phyloP scores from a whole-genome alignment of 2,888 invertebrate genomes.

The Dione vanillae region DNA sequence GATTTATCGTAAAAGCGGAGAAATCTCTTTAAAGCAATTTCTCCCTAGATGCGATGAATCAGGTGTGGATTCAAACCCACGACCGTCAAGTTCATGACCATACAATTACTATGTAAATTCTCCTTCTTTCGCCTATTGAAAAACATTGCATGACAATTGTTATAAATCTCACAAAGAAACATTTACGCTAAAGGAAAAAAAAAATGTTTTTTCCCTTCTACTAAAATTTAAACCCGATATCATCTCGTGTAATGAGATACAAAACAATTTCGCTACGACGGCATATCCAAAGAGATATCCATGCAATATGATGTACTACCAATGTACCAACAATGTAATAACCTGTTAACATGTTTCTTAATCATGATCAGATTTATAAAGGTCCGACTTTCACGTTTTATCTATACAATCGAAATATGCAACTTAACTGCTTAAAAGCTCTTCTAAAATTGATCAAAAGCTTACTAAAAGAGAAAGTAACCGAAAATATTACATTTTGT shows the following conservation, averaged over 20 bases:
- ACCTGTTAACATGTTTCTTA: neutral
- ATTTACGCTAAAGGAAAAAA: too few relatives aligned
- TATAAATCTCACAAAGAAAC: neutral
- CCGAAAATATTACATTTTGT: neutral
- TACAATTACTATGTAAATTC: too few relatives aligned
- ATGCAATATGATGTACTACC: slow-evolving; percentile 1
- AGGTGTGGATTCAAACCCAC: too few relatives aligned
- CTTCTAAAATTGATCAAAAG: slow-evolving; percentile 5
- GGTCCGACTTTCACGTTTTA: slow-evolving; percentile 3
- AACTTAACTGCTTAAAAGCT: slow-evolving; percentile 9
- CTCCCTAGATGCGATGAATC: too few relatives aligned
- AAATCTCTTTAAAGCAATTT: too few relatives aligned
- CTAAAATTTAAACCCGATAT: too few relatives aligned
- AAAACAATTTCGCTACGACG: too few relatives aligned
- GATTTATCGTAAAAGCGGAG: too few relatives aligned
- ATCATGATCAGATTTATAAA: neutral
- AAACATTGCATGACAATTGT: neutral
- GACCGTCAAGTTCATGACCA: too few relatives aligned
- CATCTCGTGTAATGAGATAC: too few relatives aligned
- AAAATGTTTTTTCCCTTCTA: too few relatives aligned
- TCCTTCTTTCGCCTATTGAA: too few relatives aligned
- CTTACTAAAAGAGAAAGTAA: slow-evolving; percentile 13
- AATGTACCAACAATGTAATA: neutral
- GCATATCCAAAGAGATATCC: neutral
- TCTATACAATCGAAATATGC: slow-evolving; percentile 3